Percentiles rank a stretch among this genome's conserved stretches.
These are phyloP conservation scores for Butastur rufipennis DNA, from an alignment of 2,113 vertebrate species.

Conservation along the genomic window DNA sequence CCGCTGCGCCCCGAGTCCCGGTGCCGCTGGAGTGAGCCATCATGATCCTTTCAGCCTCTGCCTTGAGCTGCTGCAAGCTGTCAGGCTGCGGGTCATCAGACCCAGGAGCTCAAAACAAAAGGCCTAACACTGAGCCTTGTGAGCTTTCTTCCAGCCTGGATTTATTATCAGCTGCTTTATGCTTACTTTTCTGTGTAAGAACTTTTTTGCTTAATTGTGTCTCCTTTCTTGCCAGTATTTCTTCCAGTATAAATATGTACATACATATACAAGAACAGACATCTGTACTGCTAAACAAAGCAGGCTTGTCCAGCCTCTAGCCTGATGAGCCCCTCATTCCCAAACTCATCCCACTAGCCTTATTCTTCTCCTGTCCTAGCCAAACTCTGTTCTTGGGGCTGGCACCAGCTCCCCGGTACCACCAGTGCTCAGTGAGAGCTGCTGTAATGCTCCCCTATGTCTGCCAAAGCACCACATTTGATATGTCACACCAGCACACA, in stretches of 20 bases:
- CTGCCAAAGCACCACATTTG: background rate
- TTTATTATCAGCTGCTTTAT: background rate
- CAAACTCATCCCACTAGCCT: background rate
- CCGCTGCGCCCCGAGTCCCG: fast-evolving
- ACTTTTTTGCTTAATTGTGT: background rate
- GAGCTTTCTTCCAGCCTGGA: background rate
- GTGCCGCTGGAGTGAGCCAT: fast-evolving
- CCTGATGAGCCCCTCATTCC: background rate
- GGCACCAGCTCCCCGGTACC: background rate
- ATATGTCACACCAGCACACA: background rate
- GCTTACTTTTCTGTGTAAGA: background rate
- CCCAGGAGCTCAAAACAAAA: background rate
- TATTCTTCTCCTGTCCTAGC: background rate
- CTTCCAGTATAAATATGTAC: background rate
- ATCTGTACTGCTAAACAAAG: background rate
- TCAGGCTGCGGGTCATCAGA: background rate
- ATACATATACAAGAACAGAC: background rate
- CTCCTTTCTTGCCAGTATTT: background rate
- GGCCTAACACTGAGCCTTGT: background rate
- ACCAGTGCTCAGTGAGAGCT: background rate
- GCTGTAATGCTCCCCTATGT: background rate
- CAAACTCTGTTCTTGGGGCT: background rate
- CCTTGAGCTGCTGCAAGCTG: background rate
- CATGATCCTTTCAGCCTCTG: background rate
- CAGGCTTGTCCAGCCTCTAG: background rate